These are phyloP conservation scores for Eilema sororculum DNA, from an alignment of 2,888 invertebrate genomes.

Conservation along the genomic window DNA sequence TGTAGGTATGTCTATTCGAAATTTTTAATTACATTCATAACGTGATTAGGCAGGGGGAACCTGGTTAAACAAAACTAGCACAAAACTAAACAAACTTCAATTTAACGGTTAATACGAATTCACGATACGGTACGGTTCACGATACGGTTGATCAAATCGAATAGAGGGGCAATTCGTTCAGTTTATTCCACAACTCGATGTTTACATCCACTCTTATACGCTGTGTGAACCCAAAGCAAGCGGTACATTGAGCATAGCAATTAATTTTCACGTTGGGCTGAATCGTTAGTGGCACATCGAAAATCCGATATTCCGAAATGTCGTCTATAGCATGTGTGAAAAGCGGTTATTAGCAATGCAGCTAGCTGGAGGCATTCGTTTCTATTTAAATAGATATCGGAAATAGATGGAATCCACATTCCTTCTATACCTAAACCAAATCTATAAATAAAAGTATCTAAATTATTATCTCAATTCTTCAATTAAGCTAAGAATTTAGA, in stretches of 20 bases:
- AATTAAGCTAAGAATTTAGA: too few relatives aligned
- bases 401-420: neutral
- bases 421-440: too few relatives aligned
- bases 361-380: constrained; percentile 13
- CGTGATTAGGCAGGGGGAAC: neutral
- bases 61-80: neutral
- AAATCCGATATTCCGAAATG: constrained; percentile 42
- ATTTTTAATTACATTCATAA: neutral
- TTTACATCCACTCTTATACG: neutral
- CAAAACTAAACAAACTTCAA: neutral
- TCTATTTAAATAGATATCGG: neutral
- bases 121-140: neutral
- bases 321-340: constrained; percentile 28
- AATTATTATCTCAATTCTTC: too few relatives aligned
- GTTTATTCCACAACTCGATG: neutral
- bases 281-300: constrained; percentile 31
- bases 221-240: neutral
- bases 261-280: constrained; percentile 32
- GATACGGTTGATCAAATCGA: neutral
- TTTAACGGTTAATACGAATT: neutral
- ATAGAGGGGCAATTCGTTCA: neutral
- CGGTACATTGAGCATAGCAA: constrained; percentile 33
- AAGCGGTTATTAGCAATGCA: constrained; percentile 25
- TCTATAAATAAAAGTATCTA: too few relatives aligned
- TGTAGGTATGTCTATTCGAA: too few relatives aligned